Conservation (phyloP, 1,140 invertebrate species). For the Magallana angulata region DNA sequence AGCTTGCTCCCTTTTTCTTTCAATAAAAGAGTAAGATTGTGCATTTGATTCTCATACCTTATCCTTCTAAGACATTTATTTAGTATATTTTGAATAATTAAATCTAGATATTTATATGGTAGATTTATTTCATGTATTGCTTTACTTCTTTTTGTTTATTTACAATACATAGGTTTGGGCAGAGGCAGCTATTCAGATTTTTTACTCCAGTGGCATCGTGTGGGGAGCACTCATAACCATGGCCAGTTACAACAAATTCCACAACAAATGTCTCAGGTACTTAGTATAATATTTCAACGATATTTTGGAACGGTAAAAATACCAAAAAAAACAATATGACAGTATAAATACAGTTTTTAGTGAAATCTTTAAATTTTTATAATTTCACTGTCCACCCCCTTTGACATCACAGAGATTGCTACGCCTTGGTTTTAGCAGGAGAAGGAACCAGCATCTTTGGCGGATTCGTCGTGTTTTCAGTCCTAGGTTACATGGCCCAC, state of each 20-base stretch:
- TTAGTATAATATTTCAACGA: background rate
- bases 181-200: slow-evolving; percentile 94
- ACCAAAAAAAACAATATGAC: background rate
- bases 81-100: too few relatives aligned
- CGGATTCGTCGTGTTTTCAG: slow-evolving; percentile 69
- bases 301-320: background rate
- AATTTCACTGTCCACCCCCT: background rate
- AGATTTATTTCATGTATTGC: too few relatives aligned
- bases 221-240: slow-evolving; percentile 96
- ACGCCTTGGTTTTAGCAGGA: slow-evolving; percentile 53
- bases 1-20: too few relatives aligned
- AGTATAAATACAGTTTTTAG: background rate
- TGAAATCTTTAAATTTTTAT: background rate
- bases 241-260: slow-evolving; percentile 94
- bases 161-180: slow-evolving; percentile 87
- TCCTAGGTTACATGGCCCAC: slow-evolving; percentile 69
- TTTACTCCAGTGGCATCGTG: slow-evolving; percentile 94
- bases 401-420: slow-evolving; percentile 55
- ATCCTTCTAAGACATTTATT: too few relatives aligned
- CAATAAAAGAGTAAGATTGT: too few relatives aligned
- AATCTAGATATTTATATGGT: too few relatives aligned
- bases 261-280: slow-evolving; percentile 89
- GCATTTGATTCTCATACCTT: too few relatives aligned
- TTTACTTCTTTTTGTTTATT: too few relatives aligned
- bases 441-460: slow-evolving; percentile 63